Evolutionary conservation across 2,888 invertebrate species (phyloP).

Genomic region (Eristalinus sepulchralis): DNA sequence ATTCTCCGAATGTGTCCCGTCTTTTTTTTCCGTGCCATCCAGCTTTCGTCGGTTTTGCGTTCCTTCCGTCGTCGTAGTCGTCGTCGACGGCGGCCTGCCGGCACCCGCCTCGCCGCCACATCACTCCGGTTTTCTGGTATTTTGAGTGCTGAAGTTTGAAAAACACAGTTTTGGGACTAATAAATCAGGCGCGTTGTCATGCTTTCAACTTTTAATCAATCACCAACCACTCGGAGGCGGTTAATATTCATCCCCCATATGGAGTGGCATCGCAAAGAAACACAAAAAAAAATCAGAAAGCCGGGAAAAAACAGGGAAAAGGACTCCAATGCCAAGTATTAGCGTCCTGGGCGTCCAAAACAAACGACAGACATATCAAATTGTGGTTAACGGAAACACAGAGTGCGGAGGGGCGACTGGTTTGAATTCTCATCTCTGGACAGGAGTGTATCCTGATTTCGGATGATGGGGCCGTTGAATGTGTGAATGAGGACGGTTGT

Average conservation of each 20-base stretch:
- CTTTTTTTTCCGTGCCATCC: conserved; percentile 6
- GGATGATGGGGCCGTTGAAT: background rate
- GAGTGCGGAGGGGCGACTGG: background rate
- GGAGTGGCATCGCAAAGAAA: background rate
- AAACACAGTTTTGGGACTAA: conserved; percentile 72
- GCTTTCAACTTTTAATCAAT: conserved; percentile 72
- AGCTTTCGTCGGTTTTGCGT: background rate
- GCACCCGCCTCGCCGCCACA: background rate
- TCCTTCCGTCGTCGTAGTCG: conserved; percentile 1
- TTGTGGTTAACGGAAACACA: conserved; percentile 65
- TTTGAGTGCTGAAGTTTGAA: conserved; percentile 69
- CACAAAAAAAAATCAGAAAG: background rate
- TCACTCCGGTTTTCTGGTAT: conserved; percentile 45
- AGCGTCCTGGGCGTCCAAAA: conserved; percentile 61
- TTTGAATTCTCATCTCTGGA: conserved; percentile 31
- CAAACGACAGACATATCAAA: conserved; percentile 69
- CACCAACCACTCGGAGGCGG: conserved; percentile 69
- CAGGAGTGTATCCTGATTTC: conserved; percentile 29
- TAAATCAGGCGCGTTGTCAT: conserved; percentile 70
- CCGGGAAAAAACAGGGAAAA: conserved; percentile 7
- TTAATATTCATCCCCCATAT: conserved; percentile 54
- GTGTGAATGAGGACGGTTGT: background rate
- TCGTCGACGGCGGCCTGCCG: background rate
- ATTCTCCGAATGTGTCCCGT: conserved; percentile 29
- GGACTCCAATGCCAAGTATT: conserved; percentile 59